Conservation (phyloP, 1,140 invertebrate species). For the Dendroctonus valens region DNA sequence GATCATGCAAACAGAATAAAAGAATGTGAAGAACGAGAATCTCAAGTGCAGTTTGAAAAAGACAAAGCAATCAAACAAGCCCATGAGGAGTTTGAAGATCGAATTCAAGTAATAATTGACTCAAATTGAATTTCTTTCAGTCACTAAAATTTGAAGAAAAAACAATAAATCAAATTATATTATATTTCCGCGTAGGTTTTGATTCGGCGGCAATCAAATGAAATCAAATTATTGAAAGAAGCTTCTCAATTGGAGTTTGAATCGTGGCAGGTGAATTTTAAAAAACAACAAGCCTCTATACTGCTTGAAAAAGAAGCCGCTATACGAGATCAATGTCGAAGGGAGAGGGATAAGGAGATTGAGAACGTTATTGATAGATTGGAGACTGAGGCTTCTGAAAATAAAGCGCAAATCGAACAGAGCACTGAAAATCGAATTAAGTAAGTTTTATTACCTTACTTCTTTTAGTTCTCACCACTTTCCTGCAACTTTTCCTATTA, state of each 20-base stretch:
- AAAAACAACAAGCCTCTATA: slow-evolving; percentile 56
- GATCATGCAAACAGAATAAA: slow-evolving; percentile 52
- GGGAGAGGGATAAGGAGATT: slow-evolving; percentile 65
- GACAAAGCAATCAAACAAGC: slow-evolving; percentile 51
- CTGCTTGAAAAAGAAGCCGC: slow-evolving; percentile 58
- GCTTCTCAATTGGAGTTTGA: slow-evolving; percentile 57
- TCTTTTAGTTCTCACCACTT: background rate
- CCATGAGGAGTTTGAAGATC: slow-evolving; percentile 53
- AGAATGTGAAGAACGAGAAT: slow-evolving; percentile 54
- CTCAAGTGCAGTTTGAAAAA: slow-evolving; percentile 47
- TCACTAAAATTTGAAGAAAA: background rate
- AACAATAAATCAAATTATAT: background rate
- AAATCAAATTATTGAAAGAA: slow-evolving; percentile 58
- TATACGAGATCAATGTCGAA: slow-evolving; percentile 60
- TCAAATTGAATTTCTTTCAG: slow-evolving; percentile 4
- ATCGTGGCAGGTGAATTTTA: slow-evolving; percentile 57
- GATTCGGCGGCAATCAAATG: slow-evolving; percentile 52
- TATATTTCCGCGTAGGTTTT: slow-evolving; percentile 23
- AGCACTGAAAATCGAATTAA: slow-evolving; percentile 60
- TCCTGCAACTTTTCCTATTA: no score
- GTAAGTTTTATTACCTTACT: slow-evolving; percentile 42
- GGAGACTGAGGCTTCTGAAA: slow-evolving; percentile 59
- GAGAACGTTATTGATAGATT: slow-evolving; percentile 63
- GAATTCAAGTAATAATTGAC: slow-evolving; percentile 43
- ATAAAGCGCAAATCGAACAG: slow-evolving; percentile 54